phyloP scores from a whole-genome alignment of 1,140 invertebrate genomes.

The Drosophila sucinea region DNA sequence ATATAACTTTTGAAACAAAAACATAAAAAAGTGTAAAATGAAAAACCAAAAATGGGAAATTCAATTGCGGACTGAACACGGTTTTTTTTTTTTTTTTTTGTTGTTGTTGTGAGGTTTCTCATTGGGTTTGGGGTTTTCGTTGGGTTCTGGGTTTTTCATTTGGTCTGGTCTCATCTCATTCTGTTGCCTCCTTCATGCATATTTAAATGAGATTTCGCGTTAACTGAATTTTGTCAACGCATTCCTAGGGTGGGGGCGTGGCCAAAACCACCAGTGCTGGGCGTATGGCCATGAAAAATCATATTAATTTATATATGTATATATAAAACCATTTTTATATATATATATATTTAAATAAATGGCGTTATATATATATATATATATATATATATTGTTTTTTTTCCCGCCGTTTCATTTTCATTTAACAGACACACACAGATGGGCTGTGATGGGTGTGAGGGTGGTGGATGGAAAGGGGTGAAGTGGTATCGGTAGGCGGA shows the following conservation, averaged over 20 bases:
- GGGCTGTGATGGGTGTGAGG: neutral
- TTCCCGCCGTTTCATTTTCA: constrained; percentile 38
- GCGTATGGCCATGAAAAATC: constrained; percentile 50
- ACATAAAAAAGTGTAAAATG: constrained; percentile 5
- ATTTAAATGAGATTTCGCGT: constrained; percentile 79
- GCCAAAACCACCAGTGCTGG: constrained; percentile 26
- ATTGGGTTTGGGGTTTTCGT: neutral
- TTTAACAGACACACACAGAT: constrained; percentile 35
- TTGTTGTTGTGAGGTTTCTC: neutral
- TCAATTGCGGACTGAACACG: constrained; percentile 42
- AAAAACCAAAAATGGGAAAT: constrained; percentile 33
- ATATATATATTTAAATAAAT: constrained; percentile 76
- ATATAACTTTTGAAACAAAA: neutral
- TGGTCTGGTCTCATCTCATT: constrained; percentile 24
- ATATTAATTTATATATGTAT: constrained; percentile 63
- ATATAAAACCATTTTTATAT: constrained; percentile 54
- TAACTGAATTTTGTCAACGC: constrained; percentile 76
- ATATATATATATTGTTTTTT: constrained; percentile 2
- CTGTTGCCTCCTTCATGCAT: constrained; percentile 64
- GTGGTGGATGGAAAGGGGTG: neutral
- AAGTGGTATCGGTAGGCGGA: neutral
- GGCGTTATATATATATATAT: constrained; percentile 32
- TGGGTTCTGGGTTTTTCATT: neutral
- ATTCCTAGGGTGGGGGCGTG: constrained; percentile 19
- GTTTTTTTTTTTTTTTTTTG: no score